Percentiles rank a stretch among this genome's conserved stretches.
phyloP scores from a whole-genome alignment of 2,888 invertebrate genomes.

The Drosophila prostipennis region DNA sequence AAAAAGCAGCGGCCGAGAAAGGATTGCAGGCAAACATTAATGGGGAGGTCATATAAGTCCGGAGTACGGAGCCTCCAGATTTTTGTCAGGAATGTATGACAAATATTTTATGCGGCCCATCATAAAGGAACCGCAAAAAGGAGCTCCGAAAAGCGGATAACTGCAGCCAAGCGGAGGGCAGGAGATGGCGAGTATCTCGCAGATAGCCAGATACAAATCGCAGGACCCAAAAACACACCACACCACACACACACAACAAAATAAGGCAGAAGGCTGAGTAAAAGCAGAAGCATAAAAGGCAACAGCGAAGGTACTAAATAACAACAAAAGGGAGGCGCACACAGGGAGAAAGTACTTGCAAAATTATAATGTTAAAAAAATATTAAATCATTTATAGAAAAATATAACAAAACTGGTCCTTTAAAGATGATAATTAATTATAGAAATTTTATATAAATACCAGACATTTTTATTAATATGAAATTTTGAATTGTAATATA shows the following conservation, averaged over 20 bases:
- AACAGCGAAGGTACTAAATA: slow-evolving; percentile 67
- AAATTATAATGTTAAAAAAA: not conserved
- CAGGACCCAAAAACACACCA: slow-evolving; percentile 5
- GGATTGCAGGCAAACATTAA: slow-evolving; percentile 73
- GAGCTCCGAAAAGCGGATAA: slow-evolving; percentile 31
- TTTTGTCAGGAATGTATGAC: slow-evolving; percentile 65
- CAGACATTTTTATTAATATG: too few species aligned
- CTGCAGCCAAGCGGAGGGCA: slow-evolving; percentile 49
- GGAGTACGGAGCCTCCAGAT: slow-evolving; percentile 27
- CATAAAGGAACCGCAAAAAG: slow-evolving; percentile 66
- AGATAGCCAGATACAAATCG: slow-evolving; percentile 45
- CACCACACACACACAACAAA: slow-evolving; percentile 7
- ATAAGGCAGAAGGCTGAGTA: slow-evolving; percentile 15
- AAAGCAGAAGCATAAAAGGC: slow-evolving; percentile 65
- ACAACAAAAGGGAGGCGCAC: slow-evolving; percentile 59
- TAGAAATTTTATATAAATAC: too few species aligned
- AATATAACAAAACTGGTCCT: too few species aligned
- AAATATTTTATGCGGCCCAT: slow-evolving; percentile 78
- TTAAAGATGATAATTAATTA: too few species aligned
- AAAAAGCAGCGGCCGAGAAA: slow-evolving; percentile 43
- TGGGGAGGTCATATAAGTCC: slow-evolving; percentile 40
- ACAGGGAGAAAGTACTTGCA: slow-evolving; percentile 10
- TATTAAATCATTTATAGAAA: too few species aligned
- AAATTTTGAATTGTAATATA: too few species aligned
- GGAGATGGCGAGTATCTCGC: slow-evolving; percentile 35